A percentile compares a stretch with the other conserved stretches of the same genome.
Conservation (phyloP, 1,140 invertebrate genomes). For the Chrysopa pallens region DNA sequence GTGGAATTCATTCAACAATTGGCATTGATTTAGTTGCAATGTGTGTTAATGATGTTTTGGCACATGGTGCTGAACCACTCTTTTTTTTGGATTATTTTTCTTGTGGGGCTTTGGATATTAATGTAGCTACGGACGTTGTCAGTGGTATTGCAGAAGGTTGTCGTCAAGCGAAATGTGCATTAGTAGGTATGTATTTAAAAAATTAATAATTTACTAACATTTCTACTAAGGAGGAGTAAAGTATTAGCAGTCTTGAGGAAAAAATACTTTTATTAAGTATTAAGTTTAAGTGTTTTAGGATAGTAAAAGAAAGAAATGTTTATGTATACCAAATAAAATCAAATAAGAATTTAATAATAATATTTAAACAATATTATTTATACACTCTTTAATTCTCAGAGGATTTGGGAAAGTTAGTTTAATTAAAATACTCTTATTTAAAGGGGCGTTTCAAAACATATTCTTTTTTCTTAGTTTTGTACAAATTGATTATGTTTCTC, state of each 20-base stretch:
- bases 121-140: slow-evolving; percentile 57
- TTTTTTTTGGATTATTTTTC: slow-evolving; percentile 97
- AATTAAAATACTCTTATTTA: no score
- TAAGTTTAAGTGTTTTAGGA: slow-evolving; percentile 3
- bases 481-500: no score
- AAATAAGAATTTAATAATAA: no score
- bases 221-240: neutral
- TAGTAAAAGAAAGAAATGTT: neutral
- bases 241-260: slow-evolving; percentile 2
- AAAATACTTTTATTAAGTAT: slow-evolving; percentile 2
- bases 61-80: slow-evolving; percentile 84
- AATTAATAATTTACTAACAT: neutral
- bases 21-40: slow-evolving; percentile 95
- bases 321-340: no score
- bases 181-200: slow-evolving; percentile 59
- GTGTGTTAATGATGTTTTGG: slow-evolving; percentile 94
- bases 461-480: no score
- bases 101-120: slow-evolving; percentile 65
- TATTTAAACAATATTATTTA: no score
- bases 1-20: slow-evolving; percentile 62
- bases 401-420: no score
- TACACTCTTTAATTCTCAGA: no score
- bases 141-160: slow-evolving; percentile 79
- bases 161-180: slow-evolving; percentile 62
- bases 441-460: no score